Evolutionary conservation across 2,888 invertebrate species (phyloP).

Genomic region (Adineta ricciae): DNA sequence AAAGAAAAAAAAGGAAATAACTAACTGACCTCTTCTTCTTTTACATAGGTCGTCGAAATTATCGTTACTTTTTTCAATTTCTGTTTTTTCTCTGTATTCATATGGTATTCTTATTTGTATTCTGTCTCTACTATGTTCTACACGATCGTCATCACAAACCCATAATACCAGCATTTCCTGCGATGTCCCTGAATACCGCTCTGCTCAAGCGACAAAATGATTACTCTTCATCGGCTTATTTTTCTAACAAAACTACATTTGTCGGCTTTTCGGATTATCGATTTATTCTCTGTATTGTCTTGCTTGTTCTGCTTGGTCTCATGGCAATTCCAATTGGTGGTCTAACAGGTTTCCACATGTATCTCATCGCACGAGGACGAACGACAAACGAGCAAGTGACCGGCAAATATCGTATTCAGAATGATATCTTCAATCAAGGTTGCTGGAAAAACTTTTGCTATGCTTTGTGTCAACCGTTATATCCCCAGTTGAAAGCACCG

Average conservation of each 20-base stretch:
- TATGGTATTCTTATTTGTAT: constrained; percentile 21
- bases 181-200: not conserved
- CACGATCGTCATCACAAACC: not conserved
- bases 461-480: not conserved
- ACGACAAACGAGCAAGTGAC: constrained; percentile 35
- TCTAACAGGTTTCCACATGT: constrained; percentile 31
- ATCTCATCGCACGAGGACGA: constrained; percentile 32
- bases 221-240: not conserved
- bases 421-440: constrained; percentile 28
- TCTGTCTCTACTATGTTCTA: constrained; percentile 18
- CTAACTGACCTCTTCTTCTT: no score
- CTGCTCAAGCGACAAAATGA: not conserved
- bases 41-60: constrained; percentile 24
- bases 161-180: not conserved
- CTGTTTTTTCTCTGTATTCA: constrained; percentile 26
- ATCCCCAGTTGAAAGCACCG: not conserved
- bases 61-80: constrained; percentile 35
- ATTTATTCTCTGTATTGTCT: constrained; percentile 19
- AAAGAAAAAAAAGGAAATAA: no score
- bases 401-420: constrained; percentile 26
- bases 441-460: constrained; percentile 23
- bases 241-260: not conserved
- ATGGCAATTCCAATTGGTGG: constrained; percentile 32
- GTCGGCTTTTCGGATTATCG: constrained; percentile 1
- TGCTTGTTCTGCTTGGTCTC: constrained; percentile 26